These are phyloP conservation scores for Microchrysa polita DNA, from an alignment of 2,888 invertebrate genomes.

Conservation along the genomic window DNA sequence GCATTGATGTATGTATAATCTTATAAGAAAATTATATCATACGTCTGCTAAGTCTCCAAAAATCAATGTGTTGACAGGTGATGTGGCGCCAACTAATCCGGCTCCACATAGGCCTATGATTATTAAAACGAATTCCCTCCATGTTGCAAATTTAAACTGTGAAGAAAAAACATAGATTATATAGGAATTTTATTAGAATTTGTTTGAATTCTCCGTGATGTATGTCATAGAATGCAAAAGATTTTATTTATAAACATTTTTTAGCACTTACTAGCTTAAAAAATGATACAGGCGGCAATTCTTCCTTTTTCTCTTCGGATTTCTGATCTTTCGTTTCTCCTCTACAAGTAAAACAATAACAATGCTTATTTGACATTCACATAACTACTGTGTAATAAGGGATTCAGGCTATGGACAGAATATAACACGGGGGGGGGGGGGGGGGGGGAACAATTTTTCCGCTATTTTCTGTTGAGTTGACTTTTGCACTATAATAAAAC, in stretches of 20 bases:
- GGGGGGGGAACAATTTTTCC: too few species aligned
- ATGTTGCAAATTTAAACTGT: constrained; percentile 74
- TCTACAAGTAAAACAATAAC: too few species aligned
- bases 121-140: constrained; percentile 69
- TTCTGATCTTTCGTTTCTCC: constrained; percentile 39
- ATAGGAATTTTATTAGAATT: too few species aligned
- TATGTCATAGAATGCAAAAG: not conserved
- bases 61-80: constrained; percentile 76
- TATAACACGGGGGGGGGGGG: too few species aligned
- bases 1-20: too few species aligned
- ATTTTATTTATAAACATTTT: not conserved
- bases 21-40: constrained; percentile 50
- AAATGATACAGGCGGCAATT: constrained; percentile 56
- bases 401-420: too few species aligned
- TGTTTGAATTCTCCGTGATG: not conserved
- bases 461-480: too few species aligned
- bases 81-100: constrained; percentile 70
- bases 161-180: constrained; percentile 17
- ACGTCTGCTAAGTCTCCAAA: constrained; percentile 76
- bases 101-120: constrained; percentile 69
- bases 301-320: constrained; percentile 50
- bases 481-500: too few species aligned
- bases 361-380: too few species aligned
- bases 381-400: too few species aligned
- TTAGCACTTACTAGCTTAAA: constrained; percentile 53